Conservation (phyloP, 2,888 invertebrate species). For the Scaptomyza tumidula region DNA sequence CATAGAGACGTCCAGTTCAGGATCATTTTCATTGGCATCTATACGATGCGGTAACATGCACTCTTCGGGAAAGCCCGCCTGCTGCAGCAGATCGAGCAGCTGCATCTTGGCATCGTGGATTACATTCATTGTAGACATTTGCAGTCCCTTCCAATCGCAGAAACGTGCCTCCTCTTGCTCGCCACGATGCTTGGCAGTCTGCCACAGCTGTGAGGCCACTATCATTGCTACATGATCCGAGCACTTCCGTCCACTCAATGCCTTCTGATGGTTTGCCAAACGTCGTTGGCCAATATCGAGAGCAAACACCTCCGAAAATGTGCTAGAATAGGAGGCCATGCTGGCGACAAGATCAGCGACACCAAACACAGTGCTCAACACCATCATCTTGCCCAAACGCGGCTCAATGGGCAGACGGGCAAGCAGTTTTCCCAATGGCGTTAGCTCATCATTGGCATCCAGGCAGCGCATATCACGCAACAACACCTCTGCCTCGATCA, state of each 20-base stretch:
- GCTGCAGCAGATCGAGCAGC: conserved; percentile 88
- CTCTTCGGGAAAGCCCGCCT: conserved; percentile 96
- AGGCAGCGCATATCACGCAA: conserved; percentile 95
- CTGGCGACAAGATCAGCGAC: conserved; percentile 96
- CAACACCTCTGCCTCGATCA: conserved; percentile 97
- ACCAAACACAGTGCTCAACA: conserved; percentile 95
- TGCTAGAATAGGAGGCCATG: conserved; percentile 97
- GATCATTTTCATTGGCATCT: conserved; percentile 91
- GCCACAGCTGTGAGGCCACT: conserved; percentile 95
- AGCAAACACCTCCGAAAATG: conserved; percentile 97
- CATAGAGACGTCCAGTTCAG: conserved; percentile 92
- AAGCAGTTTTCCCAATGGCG: conserved; percentile 95
- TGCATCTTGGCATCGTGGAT: conserved; percentile 95
- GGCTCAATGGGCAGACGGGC: conserved; percentile 98
- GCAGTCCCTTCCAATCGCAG: conserved; percentile 96
- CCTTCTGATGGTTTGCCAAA: conserved; percentile 93
- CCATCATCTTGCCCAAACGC: conserved; percentile 97
- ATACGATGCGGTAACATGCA: conserved; percentile 90
- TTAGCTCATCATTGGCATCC: conserved; percentile 93
- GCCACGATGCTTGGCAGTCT: conserved; percentile 88
- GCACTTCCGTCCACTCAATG: conserved; percentile 92
- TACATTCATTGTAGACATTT: conserved; percentile 94
- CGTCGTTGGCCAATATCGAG: conserved; percentile 91
- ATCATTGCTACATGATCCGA: conserved; percentile 98
- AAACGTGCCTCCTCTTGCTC: conserved; percentile 92